These are phyloP conservation scores for Pectinophora gossypiella DNA, from an alignment of 1,140 invertebrate genomes.

Conservation along the genomic window DNA sequence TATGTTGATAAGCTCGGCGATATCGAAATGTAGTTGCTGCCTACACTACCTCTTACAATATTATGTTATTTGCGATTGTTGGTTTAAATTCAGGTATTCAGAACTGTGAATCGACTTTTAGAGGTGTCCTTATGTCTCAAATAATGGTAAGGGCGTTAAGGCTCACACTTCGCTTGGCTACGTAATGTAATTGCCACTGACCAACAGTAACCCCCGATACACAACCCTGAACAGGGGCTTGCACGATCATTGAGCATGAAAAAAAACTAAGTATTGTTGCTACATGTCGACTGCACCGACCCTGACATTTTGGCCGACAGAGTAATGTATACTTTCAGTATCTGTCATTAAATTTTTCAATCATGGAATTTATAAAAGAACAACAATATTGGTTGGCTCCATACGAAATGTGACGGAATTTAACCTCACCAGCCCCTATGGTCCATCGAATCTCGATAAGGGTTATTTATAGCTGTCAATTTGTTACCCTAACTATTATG, in stretches of 20 bases:
- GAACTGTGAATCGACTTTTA: no score
- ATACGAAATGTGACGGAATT: not conserved
- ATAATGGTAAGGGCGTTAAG: no score
- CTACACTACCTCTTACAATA: no score
- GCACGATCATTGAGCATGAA: constrained; percentile 14
- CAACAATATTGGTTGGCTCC: no score
- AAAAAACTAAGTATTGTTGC: constrained; percentile 1
- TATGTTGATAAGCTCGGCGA: not conserved
- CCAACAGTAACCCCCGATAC: constrained; percentile 14
- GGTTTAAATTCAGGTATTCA: no score
- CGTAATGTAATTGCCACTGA: constrained; percentile 17
- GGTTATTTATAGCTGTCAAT: constrained; percentile 45
- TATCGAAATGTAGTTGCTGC: constrained; percentile 13
- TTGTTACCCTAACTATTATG: constrained; percentile 21
- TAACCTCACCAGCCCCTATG: constrained; percentile 32
- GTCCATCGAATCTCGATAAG: constrained; percentile 42
- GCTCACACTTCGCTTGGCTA: no score
- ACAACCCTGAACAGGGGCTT: constrained; percentile 5
- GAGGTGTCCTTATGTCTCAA: no score
- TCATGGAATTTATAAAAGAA: no score
- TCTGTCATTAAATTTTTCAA: no score
- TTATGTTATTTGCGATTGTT: no score
- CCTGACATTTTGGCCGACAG: not conserved
- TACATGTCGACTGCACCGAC: not conserved
- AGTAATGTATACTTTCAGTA: no score